phyloP scores from a whole-genome alignment of 1,140 invertebrate genomes.

The Paramacrobiotus metropolitanus region DNA sequence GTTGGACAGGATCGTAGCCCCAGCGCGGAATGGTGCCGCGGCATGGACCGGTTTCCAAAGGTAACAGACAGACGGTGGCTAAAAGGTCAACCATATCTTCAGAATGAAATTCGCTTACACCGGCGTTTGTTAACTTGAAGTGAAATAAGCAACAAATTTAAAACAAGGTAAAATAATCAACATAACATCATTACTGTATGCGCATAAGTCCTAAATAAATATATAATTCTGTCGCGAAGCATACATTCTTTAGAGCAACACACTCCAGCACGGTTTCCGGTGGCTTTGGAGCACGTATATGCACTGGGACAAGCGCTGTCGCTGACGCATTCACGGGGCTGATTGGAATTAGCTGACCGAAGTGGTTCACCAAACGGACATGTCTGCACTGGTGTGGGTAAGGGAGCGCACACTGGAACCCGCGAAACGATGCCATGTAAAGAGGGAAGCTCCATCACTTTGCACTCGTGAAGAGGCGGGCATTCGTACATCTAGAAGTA shows the following conservation, averaged over 20 bases:
- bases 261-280: slow-evolving; percentile 25
- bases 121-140: no score
- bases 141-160: no score
- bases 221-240: not conserved
- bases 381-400: slow-evolving; percentile 33
- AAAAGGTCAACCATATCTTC: not conserved
- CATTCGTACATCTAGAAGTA: slow-evolving; percentile 14
- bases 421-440: slow-evolving; percentile 37
- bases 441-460: slow-evolving; percentile 30
- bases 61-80: slow-evolving; percentile 42
- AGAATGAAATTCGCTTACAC: not conserved
- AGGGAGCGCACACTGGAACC: slow-evolving; percentile 37
- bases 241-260: slow-evolving; percentile 39
- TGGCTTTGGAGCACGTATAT: not conserved
- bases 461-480: slow-evolving; percentile 25
- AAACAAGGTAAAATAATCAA: no score
- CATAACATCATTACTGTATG: no score
- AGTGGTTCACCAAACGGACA: slow-evolving; percentile 39
- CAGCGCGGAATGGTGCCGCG: slow-evolving; percentile 52
- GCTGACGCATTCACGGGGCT: slow-evolving; percentile 36
- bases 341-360: slow-evolving; percentile 21
- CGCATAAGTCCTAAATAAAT: no score
- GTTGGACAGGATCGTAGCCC: slow-evolving; percentile 54
- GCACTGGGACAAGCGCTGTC: slow-evolving; percentile 48
- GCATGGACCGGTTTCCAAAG: slow-evolving; percentile 51